Conservation (phyloP, 2,113 vertebrate species). For the Mormoops blainvillei region DNA sequence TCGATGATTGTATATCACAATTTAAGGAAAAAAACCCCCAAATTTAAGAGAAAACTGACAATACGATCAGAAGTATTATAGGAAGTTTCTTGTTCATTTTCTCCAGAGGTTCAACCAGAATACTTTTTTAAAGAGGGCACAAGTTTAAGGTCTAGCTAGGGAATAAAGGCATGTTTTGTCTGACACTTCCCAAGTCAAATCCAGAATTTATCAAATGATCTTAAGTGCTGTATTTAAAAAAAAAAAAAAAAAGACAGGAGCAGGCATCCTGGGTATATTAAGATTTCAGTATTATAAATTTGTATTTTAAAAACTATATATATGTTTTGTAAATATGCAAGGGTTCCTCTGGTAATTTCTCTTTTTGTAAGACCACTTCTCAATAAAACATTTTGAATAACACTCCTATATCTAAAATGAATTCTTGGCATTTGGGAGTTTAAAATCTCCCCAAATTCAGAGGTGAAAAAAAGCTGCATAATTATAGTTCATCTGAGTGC, state of each 20-base stretch:
- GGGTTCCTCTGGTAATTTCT: conserved; percentile 47
- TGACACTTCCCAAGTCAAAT: conserved; percentile 70
- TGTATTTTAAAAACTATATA: conserved; percentile 61
- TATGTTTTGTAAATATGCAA: conserved; percentile 68
- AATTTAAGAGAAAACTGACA: conserved; percentile 58
- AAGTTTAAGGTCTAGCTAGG: conserved; percentile 72
- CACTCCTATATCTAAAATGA: conserved; percentile 42
- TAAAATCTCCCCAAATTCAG: conserved; percentile 45
- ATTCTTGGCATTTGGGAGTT: conserved; percentile 47
- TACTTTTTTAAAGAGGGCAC: conserved; percentile 64
- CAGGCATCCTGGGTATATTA: conserved; percentile 54
- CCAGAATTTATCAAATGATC: conserved; percentile 64
- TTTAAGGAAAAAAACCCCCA: conserved; percentile 43
- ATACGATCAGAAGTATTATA: conserved; percentile 18
- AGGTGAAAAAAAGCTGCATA: background rate
- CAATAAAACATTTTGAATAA: conserved; percentile 56
- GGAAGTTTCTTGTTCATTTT: conserved; percentile 59
- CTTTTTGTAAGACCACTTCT: conserved; percentile 26
- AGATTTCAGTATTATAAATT: conserved; percentile 63
- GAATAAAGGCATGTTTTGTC: conserved; percentile 72
- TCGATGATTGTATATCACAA: conserved; percentile 62
- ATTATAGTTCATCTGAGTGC: conserved; percentile 41
- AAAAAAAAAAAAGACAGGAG: conserved; percentile 15
- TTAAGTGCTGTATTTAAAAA: conserved; percentile 49
- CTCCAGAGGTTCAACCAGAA: conserved; percentile 61